These are phyloP conservation scores for Euplagia quadripunctaria DNA, from an alignment of 2,888 invertebrate species.

Conservation along the genomic window DNA sequence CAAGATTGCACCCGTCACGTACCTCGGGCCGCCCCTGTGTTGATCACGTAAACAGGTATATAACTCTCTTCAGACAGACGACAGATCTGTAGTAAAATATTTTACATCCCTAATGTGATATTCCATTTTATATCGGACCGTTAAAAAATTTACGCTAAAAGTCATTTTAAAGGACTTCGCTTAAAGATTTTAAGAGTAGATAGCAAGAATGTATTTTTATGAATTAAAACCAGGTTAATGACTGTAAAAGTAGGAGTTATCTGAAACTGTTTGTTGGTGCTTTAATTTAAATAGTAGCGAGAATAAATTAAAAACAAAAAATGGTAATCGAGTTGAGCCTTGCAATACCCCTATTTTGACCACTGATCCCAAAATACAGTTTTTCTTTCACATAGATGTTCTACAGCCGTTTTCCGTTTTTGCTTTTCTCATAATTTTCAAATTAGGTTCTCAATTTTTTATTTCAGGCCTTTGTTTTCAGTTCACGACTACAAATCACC, in stretches of 20 bases:
- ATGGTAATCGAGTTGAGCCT: neutral
- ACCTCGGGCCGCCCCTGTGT: slow-evolving; percentile 23
- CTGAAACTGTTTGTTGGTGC: too few relatives aligned
- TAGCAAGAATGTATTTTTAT: slow-evolving; percentile 1
- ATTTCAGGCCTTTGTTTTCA: too few relatives aligned
- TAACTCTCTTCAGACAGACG: slow-evolving; percentile 32
- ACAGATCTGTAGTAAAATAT: slow-evolving; percentile 50
- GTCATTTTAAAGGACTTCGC: too few relatives aligned
- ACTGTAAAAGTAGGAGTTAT: too few relatives aligned
- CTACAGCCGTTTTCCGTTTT: neutral
- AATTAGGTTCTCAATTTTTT: neutral
- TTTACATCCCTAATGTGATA: slow-evolving; percentile 36
- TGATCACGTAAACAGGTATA: slow-evolving; percentile 51
- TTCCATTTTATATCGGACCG: slow-evolving; percentile 23
- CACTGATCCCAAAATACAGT: neutral
- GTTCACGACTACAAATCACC: too few relatives aligned
- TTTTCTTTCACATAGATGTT: too few relatives aligned
- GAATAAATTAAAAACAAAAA: neutral
- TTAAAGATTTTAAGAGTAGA: neutral
- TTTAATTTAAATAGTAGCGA: too few relatives aligned
- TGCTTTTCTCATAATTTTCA: neutral
- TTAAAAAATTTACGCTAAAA: slow-evolving; percentile 6
- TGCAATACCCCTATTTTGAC: neutral
- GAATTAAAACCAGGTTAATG: neutral
- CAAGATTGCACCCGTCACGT: slow-evolving; percentile 13